These are phyloP conservation scores for Pristionchus maxplancki DNA, from an alignment of 2,888 invertebrate species.

Conservation along the genomic window DNA sequence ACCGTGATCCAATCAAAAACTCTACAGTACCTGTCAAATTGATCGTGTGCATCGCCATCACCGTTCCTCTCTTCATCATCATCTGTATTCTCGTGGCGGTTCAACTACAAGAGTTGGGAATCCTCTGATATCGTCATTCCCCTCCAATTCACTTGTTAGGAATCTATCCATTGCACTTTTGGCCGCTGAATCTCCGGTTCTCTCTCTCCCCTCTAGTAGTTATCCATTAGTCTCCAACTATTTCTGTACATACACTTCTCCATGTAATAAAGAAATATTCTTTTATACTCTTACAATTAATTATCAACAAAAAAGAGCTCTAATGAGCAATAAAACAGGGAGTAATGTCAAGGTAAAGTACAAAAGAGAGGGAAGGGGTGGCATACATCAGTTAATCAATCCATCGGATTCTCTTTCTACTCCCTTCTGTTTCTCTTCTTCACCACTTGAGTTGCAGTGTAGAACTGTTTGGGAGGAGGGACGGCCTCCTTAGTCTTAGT, in stretches of 20 bases:
- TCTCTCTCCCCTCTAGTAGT: neutral
- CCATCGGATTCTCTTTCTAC: neutral
- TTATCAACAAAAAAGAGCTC: slow-evolving; percentile 19
- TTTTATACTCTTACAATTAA: neutral
- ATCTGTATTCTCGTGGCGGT: slow-evolving; percentile 50
- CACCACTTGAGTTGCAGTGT: neutral
- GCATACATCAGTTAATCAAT: neutral
- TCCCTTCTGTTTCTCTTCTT: neutral
- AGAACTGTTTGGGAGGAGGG: neutral
- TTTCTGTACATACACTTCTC: slow-evolving; percentile 30
- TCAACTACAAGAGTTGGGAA: slow-evolving; percentile 51
- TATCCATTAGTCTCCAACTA: neutral
- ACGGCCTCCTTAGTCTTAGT: neutral
- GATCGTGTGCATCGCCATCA: slow-evolving; percentile 52
- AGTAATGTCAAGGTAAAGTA: neutral
- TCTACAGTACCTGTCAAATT: slow-evolving; percentile 47
- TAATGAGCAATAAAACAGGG: slow-evolving; percentile 15
- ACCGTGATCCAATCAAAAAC: neutral
- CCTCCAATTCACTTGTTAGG: slow-evolving; percentile 1
- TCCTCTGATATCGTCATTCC: slow-evolving; percentile 11
- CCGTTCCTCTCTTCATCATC: slow-evolving; percentile 50
- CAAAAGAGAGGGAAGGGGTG: neutral
- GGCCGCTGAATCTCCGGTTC: slow-evolving; percentile 8
- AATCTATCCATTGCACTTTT: neutral
- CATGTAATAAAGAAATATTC: neutral